phyloP scores from a whole-genome alignment of 2,888 invertebrate species.

The Gasteruption jaculator region DNA sequence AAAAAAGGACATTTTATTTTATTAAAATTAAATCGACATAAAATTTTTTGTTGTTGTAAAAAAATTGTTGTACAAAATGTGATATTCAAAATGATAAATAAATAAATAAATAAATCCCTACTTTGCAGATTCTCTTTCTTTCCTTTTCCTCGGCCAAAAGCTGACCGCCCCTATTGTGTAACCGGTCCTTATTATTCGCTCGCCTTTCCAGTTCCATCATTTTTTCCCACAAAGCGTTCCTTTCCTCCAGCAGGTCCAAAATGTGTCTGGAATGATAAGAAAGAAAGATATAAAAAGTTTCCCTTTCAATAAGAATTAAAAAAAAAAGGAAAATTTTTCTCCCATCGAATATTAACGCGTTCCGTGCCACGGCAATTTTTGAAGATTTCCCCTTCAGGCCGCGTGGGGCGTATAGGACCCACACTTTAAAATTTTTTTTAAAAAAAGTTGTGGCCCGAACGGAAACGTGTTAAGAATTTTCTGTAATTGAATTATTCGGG shows the following conservation, averaged over 20 bases:
- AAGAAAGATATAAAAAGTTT: conserved; percentile 23
- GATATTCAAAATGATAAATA: neutral
- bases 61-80: conserved; percentile 13
- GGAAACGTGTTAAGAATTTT: no score
- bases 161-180: conserved; percentile 83
- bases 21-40: no score
- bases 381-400: no score
- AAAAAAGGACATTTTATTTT: neutral
- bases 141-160: conserved; percentile 82
- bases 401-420: no score
- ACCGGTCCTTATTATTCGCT: conserved; percentile 76
- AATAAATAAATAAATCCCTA: conserved; percentile 21
- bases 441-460: no score
- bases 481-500: no score
- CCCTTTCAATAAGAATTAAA: no score
- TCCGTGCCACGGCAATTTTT: no score
- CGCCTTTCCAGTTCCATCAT: conserved; percentile 72
- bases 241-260: conserved; percentile 62
- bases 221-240: conserved; percentile 69
- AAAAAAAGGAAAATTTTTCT: no score
- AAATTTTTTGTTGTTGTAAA: conserved; percentile 26
- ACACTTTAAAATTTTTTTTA: no score
- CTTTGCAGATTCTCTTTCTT: conserved; percentile 68
- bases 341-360: no score
- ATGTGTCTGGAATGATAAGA: conserved; percentile 61